phyloP scores from a whole-genome alignment of 2,113 vertebrate species.

The Labeo rohita region DNA sequence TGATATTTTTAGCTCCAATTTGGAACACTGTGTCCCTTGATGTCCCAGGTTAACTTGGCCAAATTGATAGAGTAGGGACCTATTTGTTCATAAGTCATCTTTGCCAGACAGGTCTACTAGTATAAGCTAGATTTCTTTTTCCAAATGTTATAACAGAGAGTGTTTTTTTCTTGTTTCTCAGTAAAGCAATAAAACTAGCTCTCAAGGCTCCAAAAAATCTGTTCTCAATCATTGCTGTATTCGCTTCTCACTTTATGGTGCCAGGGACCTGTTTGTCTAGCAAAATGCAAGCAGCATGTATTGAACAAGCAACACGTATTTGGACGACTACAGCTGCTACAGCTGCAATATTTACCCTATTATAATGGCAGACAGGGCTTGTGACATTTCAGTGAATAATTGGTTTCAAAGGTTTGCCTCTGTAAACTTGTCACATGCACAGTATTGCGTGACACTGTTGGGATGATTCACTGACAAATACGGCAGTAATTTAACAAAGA shows the following conservation, averaged over 20 bases:
- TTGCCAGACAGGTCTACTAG: not conserved
- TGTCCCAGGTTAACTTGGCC: conserved; percentile 13
- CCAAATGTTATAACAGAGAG: not conserved
- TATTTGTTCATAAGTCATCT: conserved; percentile 17
- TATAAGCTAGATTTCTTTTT: not conserved
- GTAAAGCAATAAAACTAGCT: conserved; percentile 7
- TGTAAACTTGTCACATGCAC: not conserved
- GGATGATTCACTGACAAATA: not conserved
- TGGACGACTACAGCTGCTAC: not conserved
- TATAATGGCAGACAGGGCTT: not conserved
- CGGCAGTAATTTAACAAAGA: not conserved
- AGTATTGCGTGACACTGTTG: not conserved
- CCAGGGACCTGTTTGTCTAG: conserved; percentile 12
- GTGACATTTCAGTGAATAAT: conserved; percentile 20
- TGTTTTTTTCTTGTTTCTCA: not conserved
- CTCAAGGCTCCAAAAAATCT: conserved; percentile 21
- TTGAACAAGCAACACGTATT: conserved; percentile 1
- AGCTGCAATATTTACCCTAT: conserved; percentile 1
- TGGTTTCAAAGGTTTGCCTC: conserved; percentile 7
- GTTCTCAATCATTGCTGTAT: conserved; percentile 27
- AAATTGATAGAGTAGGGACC: conserved; percentile 29
- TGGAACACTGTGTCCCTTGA: conserved; percentile 52
- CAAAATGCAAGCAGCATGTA: conserved; percentile 10
- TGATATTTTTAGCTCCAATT: conserved; percentile 49
- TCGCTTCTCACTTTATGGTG: conserved; percentile 22